phyloP scores from a whole-genome alignment of 2,797 vertebrate genomes.

The Rhinichthys osculus region DNA sequence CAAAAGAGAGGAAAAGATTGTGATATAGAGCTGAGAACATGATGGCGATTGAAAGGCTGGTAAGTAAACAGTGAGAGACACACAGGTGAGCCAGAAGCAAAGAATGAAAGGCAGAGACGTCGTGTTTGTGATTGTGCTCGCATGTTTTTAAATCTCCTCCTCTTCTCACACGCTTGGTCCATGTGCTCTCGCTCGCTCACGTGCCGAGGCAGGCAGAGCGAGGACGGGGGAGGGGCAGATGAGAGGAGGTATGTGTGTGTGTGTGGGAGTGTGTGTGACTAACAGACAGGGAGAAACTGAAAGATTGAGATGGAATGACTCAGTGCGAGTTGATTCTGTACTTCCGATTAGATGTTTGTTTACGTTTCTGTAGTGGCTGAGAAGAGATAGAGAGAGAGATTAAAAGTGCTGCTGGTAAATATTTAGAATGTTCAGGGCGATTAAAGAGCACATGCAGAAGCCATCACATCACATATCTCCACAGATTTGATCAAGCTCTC shows the following conservation, averaged over 20 bases:
- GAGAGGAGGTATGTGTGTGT: slow-evolving; percentile 49
- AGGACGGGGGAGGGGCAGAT: slow-evolving; percentile 52
- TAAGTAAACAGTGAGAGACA: slow-evolving; percentile 13
- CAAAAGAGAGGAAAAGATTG: slow-evolving; percentile 55
- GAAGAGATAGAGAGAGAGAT: background rate
- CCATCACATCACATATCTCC: background rate
- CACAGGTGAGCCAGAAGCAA: slow-evolving; percentile 42
- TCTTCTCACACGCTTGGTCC: slow-evolving; percentile 81
- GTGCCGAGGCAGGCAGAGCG: slow-evolving; percentile 77
- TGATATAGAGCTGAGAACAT: background rate
- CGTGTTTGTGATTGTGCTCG: slow-evolving; percentile 62
- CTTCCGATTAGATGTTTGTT: slow-evolving; percentile 49
- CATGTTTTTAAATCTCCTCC: slow-evolving; percentile 84
- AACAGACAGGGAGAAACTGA: slow-evolving; percentile 49
- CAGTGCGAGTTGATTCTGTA: slow-evolving; percentile 19
- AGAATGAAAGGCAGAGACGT: slow-evolving; percentile 60
- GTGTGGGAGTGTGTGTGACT: slow-evolving; percentile 46
- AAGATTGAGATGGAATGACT: slow-evolving; percentile 48
- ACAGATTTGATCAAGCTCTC: background rate
- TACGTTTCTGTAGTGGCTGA: slow-evolving; percentile 24
- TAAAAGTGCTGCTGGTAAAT: slow-evolving; percentile 8
- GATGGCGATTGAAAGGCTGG: slow-evolving; percentile 1
- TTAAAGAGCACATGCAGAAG: slow-evolving; percentile 25
- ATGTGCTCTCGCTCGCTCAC: slow-evolving; percentile 81
- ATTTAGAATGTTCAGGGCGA: slow-evolving; percentile 3